These are phyloP conservation scores for Pangasius larnaudii DNA, from an alignment of 2,797 vertebrate species.

Conservation along the genomic window DNA sequence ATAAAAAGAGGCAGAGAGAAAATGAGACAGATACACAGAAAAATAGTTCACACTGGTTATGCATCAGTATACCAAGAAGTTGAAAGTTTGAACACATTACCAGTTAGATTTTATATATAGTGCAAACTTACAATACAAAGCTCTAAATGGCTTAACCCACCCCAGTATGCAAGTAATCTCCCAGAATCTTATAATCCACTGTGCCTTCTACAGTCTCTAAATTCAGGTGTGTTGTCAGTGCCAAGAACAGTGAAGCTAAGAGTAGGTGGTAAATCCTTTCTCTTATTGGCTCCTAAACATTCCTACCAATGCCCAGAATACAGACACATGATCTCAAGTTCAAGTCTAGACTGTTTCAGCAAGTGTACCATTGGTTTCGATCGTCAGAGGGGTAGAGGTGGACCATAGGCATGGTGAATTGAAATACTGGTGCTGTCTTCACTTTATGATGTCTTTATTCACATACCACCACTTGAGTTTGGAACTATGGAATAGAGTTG, in stretches of 20 bases:
- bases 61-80: too few species aligned
- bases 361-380: neutral
- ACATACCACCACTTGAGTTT: neutral
- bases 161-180: neutral
- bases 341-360: neutral
- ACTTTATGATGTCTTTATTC: neutral
- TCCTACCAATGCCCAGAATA: neutral
- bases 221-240: neutral
- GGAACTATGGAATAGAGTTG: neutral
- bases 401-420: neutral
- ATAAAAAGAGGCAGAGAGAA: neutral
- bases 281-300: neutral
- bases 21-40: neutral
- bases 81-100: neutral
- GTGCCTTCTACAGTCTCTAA: neutral
- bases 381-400: neutral
- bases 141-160: neutral
- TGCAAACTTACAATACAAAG: neutral
- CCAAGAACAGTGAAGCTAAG: neutral
- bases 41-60: conserved; percentile 2
- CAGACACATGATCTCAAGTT: neutral
- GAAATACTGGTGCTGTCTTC: neutral
- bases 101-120: neutral
- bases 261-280: neutral
- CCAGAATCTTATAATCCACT: neutral